phyloP scores from a whole-genome alignment of 2,113 vertebrate species.

The Perccottus glenii region DNA sequence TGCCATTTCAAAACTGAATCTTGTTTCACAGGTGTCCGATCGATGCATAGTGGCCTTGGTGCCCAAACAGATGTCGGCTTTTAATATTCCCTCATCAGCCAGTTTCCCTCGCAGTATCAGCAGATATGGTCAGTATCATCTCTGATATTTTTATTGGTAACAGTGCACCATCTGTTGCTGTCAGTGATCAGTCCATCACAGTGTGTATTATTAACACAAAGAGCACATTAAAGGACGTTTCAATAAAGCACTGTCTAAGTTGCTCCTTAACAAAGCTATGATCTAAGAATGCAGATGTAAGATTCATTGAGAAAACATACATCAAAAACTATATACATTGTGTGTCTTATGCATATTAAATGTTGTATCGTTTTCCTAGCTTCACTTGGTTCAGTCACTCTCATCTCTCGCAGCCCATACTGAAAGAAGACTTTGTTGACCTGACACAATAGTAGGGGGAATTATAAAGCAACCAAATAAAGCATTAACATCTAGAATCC shows the following conservation, averaged over 20 bases:
- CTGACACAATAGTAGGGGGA: not conserved
- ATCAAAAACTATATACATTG: too few species aligned
- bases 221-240: slow-evolving; percentile 19
- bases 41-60: slow-evolving; percentile 92
- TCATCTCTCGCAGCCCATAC: too few species aligned
- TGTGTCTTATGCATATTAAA: too few species aligned
- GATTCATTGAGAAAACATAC: not conserved
- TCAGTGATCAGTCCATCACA: slow-evolving; percentile 13
- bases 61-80: slow-evolving; percentile 94
- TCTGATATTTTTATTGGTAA: slow-evolving; percentile 26
- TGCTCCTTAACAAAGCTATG: not conserved
- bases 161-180: slow-evolving; percentile 35
- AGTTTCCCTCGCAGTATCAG: slow-evolving; percentile 94
- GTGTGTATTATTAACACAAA: not conserved
- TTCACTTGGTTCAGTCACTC: too few species aligned
- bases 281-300: not conserved
- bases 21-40: slow-evolving; percentile 86
- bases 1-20: not conserved
- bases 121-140: slow-evolving; percentile 84
- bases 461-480: too few species aligned
- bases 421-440: too few species aligned
- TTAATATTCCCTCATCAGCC: slow-evolving; percentile 91
- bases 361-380: too few species aligned
- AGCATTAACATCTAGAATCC: too few species aligned
- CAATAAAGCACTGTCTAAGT: not conserved